Evolutionary conservation across 2,888 invertebrate genomes (phyloP), one percentile per base, ranked within the genome.

Genomic region (Enoplolaimus lenunculus): DNA sequence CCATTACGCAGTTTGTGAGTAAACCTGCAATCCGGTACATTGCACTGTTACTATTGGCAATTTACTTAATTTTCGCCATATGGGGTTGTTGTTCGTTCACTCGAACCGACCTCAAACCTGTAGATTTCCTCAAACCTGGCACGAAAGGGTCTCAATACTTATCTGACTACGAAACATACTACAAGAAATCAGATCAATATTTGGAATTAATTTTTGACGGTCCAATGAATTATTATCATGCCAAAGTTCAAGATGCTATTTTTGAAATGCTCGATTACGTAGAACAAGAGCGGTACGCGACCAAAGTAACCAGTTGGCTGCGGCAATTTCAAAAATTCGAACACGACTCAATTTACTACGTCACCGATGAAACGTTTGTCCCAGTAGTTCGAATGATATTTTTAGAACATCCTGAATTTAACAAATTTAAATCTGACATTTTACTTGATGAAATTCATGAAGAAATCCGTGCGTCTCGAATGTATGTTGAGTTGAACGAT

Each of bases 381-480:
- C 78, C 79, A 1, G 76, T 79, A 1, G 76, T 80, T 68, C 77
- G 76, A 68, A 74, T 78, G 68, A 76, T 80, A 29, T 79, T 80
- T 71, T 74, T 79, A 60, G 66, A 74, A 21, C 74, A 70, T 45
- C 34, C 30, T 3, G 2, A 28, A n/a, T 68, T 30, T 33, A 28
- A 60, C 3, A n/a, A 31, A 7, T 31, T 29, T 34, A 26, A 3
- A 3, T 3, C 67, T 16, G 31, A 66, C 34, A n/a, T 66, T n/a
- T 26, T 3, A 2, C 31, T 66, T n/a, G 67, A 66, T 34, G 13
- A 21, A 34, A 33, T 33, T 34, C 77, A 77, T 68, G 75, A 76
- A 1, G 74, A 77, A 57, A 77, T 77, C 68, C 65, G 74, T 67
- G 73, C 73, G 34, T 75, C 75, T 2, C 69, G 77, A 71, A 77